Percentiles rank a stretch among this genome's conserved stretches.
Conservation (phyloP, 2,797 vertebrate genomes). For the Melopsittacus undulatus region DNA sequence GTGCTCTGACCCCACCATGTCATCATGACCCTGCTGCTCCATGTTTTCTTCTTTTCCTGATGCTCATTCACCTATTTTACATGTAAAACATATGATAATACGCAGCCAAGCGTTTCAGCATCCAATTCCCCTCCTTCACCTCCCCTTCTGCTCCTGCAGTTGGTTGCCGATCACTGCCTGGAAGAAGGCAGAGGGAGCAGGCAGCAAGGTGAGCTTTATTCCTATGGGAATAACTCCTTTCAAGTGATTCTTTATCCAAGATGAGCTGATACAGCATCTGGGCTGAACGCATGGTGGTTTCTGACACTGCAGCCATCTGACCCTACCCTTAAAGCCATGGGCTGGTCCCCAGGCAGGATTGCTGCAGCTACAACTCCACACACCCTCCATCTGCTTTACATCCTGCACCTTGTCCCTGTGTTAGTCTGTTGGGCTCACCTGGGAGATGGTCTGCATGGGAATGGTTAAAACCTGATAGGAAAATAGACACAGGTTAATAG, state of each 20-base stretch:
- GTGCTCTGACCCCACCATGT: neutral
- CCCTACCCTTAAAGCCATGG: neutral
- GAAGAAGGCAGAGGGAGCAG: neutral
- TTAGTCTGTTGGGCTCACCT: neutral
- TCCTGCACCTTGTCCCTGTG: neutral
- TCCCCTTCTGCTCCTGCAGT: neutral
- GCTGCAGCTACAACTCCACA: neutral
- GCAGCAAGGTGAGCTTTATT: neutral
- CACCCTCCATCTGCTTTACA: neutral
- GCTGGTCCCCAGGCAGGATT: neutral
- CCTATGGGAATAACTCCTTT: slow-evolving; percentile 36
- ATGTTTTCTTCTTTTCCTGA: neutral
- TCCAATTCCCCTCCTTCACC: neutral
- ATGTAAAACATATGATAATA: neutral
- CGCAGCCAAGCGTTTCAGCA: slow-evolving; percentile 24
- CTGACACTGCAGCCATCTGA: neutral
- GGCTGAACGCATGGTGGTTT: neutral
- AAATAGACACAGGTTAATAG: neutral
- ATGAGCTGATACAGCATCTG: neutral
- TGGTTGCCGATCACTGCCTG: slow-evolving; percentile 30
- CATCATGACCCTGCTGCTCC: slow-evolving; percentile 4
- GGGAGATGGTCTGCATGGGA: neutral
- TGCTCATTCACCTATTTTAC: slow-evolving; percentile 29
- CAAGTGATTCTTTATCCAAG: slow-evolving; percentile 36
- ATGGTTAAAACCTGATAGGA: neutral